These are phyloP conservation scores for Macrosteles quadrilineatus DNA, from an alignment of 1,140 invertebrate species.

Conservation along the genomic window DNA sequence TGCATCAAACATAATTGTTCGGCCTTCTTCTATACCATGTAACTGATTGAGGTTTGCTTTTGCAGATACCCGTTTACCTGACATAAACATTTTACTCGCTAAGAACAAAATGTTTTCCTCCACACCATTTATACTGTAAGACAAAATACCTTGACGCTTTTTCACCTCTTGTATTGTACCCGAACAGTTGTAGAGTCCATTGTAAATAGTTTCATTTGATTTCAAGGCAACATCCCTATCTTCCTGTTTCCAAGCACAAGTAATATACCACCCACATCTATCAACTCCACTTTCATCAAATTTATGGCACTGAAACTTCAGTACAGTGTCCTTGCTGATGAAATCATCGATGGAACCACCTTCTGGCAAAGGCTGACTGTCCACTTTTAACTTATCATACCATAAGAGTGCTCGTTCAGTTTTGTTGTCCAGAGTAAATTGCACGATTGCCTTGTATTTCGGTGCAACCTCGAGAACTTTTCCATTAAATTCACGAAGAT, in stretches of 20 bases:
- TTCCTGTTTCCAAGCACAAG: slow-evolving; percentile 20
- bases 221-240: not conserved
- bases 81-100: slow-evolving; percentile 12
- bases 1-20: slow-evolving; percentile 5
- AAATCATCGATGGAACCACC: slow-evolving; percentile 8
- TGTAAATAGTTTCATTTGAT: not conserved
- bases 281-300: slow-evolving; percentile 23
- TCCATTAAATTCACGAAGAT: slow-evolving; percentile 2
- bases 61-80: slow-evolving; percentile 1
- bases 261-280: slow-evolving; percentile 25
- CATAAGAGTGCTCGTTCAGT: slow-evolving; percentile 10
- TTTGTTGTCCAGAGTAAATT: slow-evolving; percentile 15
- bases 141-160: slow-evolving; percentile 9
- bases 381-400: slow-evolving; percentile 16
- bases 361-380: slow-evolving; percentile 16
- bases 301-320: slow-evolving; percentile 17
- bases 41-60: not conserved
- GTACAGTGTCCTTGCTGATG: not conserved
- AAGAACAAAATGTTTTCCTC: slow-evolving; percentile 19
- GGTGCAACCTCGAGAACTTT: slow-evolving; percentile 10
- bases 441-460: slow-evolving; percentile 16
- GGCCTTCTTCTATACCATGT: not conserved
- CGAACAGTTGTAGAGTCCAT: not conserved
- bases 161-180: not conserved
- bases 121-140: not conserved